phyloP scores from a whole-genome alignment of 2,113 vertebrate species.

The Agapornis roseicollis region DNA sequence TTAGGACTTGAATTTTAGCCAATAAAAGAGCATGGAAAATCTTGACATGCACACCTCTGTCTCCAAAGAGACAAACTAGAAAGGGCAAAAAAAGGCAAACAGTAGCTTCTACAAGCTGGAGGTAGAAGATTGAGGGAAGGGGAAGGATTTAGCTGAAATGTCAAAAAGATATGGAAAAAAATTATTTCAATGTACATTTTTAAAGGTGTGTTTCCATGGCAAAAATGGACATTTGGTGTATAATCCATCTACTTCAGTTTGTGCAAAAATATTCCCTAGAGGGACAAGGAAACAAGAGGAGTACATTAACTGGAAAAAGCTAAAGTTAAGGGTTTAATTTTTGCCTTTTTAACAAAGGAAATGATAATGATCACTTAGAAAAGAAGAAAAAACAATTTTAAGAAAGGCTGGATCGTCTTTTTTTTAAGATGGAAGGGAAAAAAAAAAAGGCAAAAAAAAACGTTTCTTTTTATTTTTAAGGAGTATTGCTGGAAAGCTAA shows the following conservation, averaged over 20 bases:
- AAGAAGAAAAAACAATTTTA: background rate
- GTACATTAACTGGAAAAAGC: background rate
- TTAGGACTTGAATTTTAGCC: slow-evolving; percentile 27
- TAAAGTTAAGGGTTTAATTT: background rate
- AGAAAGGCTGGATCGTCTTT: background rate
- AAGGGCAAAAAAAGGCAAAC: background rate
- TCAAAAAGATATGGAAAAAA: background rate
- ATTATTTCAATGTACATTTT: background rate
- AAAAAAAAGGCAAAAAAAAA: background rate
- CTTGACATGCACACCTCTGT: background rate
- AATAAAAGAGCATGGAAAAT: slow-evolving; percentile 26
- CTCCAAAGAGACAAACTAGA: background rate
- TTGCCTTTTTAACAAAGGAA: background rate
- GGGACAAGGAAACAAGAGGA: background rate
- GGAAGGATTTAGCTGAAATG: background rate
- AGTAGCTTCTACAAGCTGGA: background rate
- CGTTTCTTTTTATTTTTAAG: background rate
- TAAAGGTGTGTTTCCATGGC: background rate
- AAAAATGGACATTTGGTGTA: background rate
- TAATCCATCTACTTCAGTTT: background rate
- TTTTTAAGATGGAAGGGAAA: background rate
- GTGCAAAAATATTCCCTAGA: background rate
- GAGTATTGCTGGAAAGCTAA: background rate
- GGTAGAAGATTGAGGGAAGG: background rate
- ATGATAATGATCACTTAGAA: background rate